Conservation (phyloP, 2,113 vertebrate species). For the Peromyscus californicus region DNA sequence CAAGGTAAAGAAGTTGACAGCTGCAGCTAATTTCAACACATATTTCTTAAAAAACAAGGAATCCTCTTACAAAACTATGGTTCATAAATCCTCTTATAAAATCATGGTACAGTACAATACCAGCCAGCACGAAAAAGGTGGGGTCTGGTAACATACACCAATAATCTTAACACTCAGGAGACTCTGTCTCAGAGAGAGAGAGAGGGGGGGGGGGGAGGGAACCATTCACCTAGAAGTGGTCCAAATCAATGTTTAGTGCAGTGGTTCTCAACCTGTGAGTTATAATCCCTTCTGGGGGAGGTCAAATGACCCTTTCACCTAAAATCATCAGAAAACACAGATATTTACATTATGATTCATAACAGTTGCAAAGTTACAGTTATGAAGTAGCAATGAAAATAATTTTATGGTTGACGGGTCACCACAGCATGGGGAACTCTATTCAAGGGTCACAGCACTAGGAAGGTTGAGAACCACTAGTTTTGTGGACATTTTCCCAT, state of each 20-base stretch:
- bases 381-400: neutral
- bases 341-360: neutral
- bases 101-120: neutral
- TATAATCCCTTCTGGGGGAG: neutral
- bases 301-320: neutral
- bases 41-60: conserved; percentile 17
- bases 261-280: neutral
- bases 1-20: neutral
- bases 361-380: neutral
- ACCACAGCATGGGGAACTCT: neutral
- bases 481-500: neutral
- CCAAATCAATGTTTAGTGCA: neutral
- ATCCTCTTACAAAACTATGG: neutral
- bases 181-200: neutral
- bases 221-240: neutral
- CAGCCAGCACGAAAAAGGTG: neutral
- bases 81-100: neutral
- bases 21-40: neutral
- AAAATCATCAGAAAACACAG: neutral
- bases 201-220: neutral
- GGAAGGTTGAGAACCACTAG: neutral
- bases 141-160: neutral
- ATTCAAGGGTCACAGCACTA: too few relatives aligned
- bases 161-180: neutral
- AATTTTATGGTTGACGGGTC: neutral